Conservation (phyloP, 1,140 invertebrate species). For the Tachypleus tridentatus region DNA sequence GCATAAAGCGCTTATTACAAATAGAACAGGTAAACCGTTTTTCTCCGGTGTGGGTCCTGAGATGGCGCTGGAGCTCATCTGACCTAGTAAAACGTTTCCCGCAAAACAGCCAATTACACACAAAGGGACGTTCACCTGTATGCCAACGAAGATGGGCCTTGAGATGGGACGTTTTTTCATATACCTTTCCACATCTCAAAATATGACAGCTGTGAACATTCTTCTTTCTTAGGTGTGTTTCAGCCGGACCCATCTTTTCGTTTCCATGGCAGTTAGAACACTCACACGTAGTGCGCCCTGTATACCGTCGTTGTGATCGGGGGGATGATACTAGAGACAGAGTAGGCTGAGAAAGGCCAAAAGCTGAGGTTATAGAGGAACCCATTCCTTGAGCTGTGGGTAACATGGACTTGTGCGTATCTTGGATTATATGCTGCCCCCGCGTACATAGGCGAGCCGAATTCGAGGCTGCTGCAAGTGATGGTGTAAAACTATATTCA, state of each 20-base stretch:
- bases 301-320: constrained; percentile 81
- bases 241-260: constrained; percentile 82
- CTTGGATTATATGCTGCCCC: constrained; percentile 83
- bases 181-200: constrained; percentile 96
- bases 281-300: constrained; percentile 88
- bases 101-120: constrained; percentile 47
- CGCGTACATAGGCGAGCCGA: constrained; percentile 63
- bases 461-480: constrained; percentile 55
- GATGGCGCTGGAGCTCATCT: constrained; percentile 92
- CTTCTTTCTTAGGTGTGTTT: constrained; percentile 85
- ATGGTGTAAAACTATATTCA: constrained; percentile 73
- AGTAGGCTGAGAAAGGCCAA: constrained; percentile 38
- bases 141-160: constrained; percentile 55
- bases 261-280: constrained; percentile 97
- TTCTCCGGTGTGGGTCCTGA: constrained; percentile 92
- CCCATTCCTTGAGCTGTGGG: constrained; percentile 51
- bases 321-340: constrained; percentile 61
- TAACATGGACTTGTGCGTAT: constrained; percentile 92
- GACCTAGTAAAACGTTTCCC: constrained; percentile 83
- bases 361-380: constrained; percentile 47
- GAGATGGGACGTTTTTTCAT: constrained; percentile 58
- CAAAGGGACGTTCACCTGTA: constrained; percentile 51
- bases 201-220: constrained; percentile 99
- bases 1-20: constrained; percentile 92
- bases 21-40: constrained; percentile 88